phyloP scores from a whole-genome alignment of 2,888 invertebrate genomes.

The Parascotia fuliginaria region DNA sequence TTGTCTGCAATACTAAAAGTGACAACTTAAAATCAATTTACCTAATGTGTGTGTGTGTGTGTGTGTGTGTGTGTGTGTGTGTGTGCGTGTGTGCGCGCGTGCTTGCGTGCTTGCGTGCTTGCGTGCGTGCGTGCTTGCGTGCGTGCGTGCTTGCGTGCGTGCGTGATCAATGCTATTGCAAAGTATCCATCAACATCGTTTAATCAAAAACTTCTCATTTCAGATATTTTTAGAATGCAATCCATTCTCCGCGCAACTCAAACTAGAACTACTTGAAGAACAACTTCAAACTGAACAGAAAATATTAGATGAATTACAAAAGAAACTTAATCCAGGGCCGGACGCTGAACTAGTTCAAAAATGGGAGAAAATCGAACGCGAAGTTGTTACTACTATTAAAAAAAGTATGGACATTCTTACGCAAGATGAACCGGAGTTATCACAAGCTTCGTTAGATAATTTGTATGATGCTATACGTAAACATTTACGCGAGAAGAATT shows the following conservation, averaged over 20 bases:
- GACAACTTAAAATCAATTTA: too few species aligned
- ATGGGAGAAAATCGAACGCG: conserved; percentile 84
- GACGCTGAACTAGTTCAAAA: conserved; percentile 75
- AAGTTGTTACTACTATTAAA: conserved; percentile 79
- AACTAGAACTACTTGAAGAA: conserved; percentile 83
- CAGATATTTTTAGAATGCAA: conserved; percentile 93
- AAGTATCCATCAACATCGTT: too few species aligned
- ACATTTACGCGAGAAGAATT: conserved; percentile 77
- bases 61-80: too few species aligned
- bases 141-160: too few species aligned
- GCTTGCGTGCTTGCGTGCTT: too few species aligned
- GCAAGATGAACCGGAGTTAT: conserved; percentile 77
- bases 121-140: too few species aligned
- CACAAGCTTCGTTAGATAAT: conserved; percentile 75
- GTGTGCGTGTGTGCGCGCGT: too few species aligned
- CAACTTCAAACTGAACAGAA: conserved; percentile 86
- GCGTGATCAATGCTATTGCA: too few species aligned
- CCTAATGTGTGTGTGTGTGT: too few species aligned
- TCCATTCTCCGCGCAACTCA: conserved; percentile 92
- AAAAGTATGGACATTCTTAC: conserved; percentile 75
- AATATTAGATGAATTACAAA: conserved; percentile 87
- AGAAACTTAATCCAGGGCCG: conserved; percentile 75
- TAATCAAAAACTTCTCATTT: conserved; percentile 12
- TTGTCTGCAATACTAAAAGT: too few species aligned
- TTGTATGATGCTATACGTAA: conserved; percentile 73